A percentile compares a stretch with the other conserved stretches of the same genome.
phyloP scores from a whole-genome alignment of 1,140 invertebrate genomes.

The Bombus balteatus region DNA sequence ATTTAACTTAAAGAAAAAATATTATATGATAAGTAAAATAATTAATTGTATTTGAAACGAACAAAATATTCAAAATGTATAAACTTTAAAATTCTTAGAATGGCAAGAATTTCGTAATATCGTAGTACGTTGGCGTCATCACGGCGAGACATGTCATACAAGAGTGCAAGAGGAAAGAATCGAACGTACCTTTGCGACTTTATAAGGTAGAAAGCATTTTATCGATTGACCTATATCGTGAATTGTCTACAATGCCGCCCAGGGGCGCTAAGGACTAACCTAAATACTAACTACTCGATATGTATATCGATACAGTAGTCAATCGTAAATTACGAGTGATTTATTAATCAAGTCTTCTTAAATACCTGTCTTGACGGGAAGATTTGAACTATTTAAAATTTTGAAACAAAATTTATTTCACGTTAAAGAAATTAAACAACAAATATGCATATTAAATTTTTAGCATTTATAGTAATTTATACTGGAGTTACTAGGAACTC shows the following conservation, averaged over 20 bases:
- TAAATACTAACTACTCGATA: conserved; percentile 62
- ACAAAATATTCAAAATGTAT: neutral
- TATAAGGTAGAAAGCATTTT: conserved; percentile 75
- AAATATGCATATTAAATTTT: neutral
- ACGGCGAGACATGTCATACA: conserved; percentile 39
- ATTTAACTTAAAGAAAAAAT: neutral
- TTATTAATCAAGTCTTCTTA: neutral
- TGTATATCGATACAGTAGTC: conserved; percentile 49
- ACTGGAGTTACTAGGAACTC: neutral
- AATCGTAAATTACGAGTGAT: neutral
- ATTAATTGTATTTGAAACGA: neutral
- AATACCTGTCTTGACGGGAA: neutral
- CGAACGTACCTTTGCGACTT: conserved; percentile 69
- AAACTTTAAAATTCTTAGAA: neutral
- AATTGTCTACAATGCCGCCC: conserved; percentile 73
- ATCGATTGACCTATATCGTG: conserved; percentile 79
- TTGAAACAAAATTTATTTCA: neutral
- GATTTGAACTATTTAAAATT: neutral
- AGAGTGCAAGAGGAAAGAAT: conserved; percentile 69
- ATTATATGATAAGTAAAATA: neutral
- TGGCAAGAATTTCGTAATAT: neutral
- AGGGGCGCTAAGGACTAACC: conserved; percentile 72
- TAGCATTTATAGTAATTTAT: neutral
- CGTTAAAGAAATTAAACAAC: neutral
- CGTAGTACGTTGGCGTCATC: neutral